These are phyloP conservation scores for Albula goreensis DNA, from an alignment of 2,113 vertebrate species.

Conservation along the genomic window DNA sequence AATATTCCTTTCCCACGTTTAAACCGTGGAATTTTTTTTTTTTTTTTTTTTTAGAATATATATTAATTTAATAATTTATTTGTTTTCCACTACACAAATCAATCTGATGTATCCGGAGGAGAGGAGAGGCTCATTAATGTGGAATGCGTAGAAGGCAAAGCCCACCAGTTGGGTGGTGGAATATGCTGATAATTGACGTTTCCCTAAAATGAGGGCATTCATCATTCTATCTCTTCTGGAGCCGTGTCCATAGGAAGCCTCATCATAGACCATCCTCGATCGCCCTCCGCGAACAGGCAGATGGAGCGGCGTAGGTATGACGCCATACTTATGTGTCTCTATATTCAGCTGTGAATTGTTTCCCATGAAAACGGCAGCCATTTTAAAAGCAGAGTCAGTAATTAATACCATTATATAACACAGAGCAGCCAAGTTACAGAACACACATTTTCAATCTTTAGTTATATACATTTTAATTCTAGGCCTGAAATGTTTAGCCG, in stretches of 20 bases:
- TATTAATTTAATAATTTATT: constrained; percentile 60
- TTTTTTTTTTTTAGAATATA: constrained; percentile 63
- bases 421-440: too few species aligned
- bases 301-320: constrained; percentile 50
- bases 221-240: constrained; percentile 80
- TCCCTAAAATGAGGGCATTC: constrained; percentile 73
- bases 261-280: constrained; percentile 74
- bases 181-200: constrained; percentile 80
- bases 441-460: too few species aligned
- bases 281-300: constrained; percentile 68
- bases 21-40: constrained; percentile 78
- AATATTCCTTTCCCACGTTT: constrained; percentile 68
- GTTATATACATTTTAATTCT: too few species aligned
- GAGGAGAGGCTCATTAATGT: constrained; percentile 83
- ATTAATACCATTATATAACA: too few species aligned
- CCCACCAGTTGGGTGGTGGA: constrained; percentile 77
- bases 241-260: constrained; percentile 71
- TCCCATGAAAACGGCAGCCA: too few species aligned
- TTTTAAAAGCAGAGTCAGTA: too few species aligned
- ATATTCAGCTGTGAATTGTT: background rate
- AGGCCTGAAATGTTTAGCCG: too few species aligned
- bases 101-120: constrained; percentile 77
- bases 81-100: constrained; percentile 68
- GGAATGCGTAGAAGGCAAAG: constrained; percentile 76
- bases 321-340: constrained; percentile 24